A percentile compares a stretch with the other conserved stretches of the same genome.
Conservation (phyloP, 2,888 invertebrate genomes). For the Erebia aethiops region DNA sequence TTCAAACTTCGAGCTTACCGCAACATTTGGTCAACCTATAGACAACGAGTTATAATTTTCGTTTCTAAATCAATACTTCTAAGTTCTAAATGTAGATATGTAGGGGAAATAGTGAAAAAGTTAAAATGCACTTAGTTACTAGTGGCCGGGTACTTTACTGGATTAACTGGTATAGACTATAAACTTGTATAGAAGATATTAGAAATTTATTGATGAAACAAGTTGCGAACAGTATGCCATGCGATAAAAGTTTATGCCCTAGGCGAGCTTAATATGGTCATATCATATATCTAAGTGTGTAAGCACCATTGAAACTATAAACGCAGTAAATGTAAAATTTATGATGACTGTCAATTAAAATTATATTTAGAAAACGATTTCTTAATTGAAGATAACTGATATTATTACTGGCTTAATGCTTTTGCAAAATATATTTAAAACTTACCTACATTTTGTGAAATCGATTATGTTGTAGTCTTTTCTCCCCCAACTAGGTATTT, state of each 20-base stretch:
- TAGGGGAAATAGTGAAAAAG: neutral
- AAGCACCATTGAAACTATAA: neutral
- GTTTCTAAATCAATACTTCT: neutral
- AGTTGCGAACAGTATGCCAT: slow-evolving; percentile 1
- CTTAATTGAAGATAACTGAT: neutral
- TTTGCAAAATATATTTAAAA: no score
- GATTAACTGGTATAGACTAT: slow-evolving; percentile 24
- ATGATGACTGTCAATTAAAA: neutral
- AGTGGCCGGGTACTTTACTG: neutral
- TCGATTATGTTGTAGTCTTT: no score
- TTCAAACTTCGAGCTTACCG: neutral
- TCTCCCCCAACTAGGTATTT: no score
- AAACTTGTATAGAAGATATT: slow-evolving; percentile 17
- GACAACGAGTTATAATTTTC: neutral
- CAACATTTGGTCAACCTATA: neutral
- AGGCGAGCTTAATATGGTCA: neutral
- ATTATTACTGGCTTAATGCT: no score
- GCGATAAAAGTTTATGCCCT: slow-evolving; percentile 1
- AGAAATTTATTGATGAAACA: slow-evolving; percentile 35
- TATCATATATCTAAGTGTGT: slow-evolving; percentile 1
- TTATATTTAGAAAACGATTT: neutral
- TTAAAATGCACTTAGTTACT: neutral
- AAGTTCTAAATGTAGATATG: neutral
- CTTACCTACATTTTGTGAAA: no score
- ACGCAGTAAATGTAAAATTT: neutral